Evolutionary conservation across 2,888 invertebrate species (phyloP).

Genomic region (Mythimna vitellina): DNA sequence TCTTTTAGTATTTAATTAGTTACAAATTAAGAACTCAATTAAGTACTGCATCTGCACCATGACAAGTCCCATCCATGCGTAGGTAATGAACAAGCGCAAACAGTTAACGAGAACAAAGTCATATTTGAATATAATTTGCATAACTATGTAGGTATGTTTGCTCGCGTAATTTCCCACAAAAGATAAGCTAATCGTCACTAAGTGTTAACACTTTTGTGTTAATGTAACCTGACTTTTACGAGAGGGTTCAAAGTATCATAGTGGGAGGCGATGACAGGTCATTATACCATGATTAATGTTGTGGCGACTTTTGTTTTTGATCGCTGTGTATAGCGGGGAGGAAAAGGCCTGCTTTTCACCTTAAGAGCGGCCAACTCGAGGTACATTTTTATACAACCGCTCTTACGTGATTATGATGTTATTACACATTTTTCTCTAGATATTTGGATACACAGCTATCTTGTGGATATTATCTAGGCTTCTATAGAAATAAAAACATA

Average conservation of each 20-base stretch:
- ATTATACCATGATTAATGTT: conserved; percentile 27
- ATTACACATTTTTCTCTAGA: too few relatives aligned
- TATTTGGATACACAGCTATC: too few relatives aligned
- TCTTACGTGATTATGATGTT: too few relatives aligned
- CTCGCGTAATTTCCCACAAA: conserved; percentile 28
- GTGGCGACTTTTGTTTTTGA: neutral
- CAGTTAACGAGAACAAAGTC: conserved; percentile 29
- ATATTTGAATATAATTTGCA: conserved; percentile 37
- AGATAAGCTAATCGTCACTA: conserved; percentile 35
- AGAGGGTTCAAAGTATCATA: conserved; percentile 23
- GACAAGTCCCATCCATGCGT: neutral
- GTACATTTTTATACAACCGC: too few relatives aligned
- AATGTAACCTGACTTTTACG: conserved; percentile 2
- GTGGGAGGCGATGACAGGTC: conserved; percentile 18
- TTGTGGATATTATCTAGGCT: too few relatives aligned
- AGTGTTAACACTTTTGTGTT: conserved; percentile 19
- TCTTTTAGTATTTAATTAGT: too few relatives aligned
- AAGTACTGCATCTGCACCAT: neutral
- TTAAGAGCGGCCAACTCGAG: too few relatives aligned
- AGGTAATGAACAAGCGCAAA: neutral
- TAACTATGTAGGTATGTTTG: conserved; percentile 24
- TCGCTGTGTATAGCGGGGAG: neutral
- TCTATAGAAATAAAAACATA: too few relatives aligned
- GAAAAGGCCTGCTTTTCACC: neutral
- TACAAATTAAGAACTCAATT: too few relatives aligned